Evolutionary conservation across 2,888 invertebrate genomes (phyloP).

Genomic region (Rotaria magnacalcarata): DNA sequence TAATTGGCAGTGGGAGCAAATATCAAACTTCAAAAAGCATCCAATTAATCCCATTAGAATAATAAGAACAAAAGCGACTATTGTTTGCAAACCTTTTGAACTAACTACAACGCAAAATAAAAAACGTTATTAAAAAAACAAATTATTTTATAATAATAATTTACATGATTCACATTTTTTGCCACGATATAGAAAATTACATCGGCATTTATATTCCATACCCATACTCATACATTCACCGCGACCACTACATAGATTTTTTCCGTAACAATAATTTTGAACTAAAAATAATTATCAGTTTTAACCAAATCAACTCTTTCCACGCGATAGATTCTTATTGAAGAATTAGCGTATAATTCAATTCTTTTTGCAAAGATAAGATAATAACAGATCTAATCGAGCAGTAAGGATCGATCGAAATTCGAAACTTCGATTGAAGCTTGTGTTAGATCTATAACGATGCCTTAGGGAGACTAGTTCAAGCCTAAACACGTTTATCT

Average conservation of each 20-base stretch:
- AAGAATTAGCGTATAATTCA: too few relatives aligned
- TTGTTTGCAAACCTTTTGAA: constrained; percentile 15
- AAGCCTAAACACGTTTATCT: too few relatives aligned
- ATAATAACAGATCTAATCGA: too few relatives aligned
- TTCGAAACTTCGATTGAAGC: too few relatives aligned
- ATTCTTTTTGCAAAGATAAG: too few relatives aligned
- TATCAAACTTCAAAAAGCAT: background rate
- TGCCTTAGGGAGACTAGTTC: too few relatives aligned
- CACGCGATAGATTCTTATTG: too few relatives aligned
- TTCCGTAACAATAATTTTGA: constrained; percentile 17
- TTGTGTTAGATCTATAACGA: too few relatives aligned
- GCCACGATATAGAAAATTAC: background rate
- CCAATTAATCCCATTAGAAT: background rate
- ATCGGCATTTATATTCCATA: background rate
- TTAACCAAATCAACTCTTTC: too few relatives aligned
- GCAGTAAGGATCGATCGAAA: too few relatives aligned
- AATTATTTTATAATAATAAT: background rate
- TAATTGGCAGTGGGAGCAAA: background rate
- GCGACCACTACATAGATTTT: constrained; percentile 6
- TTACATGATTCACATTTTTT: background rate
- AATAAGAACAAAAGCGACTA: background rate
- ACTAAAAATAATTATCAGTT: background rate
- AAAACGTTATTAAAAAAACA: background rate
- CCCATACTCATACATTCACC: constrained; percentile 26
- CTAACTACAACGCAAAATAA: background rate